Percentiles rank a stretch among this genome's conserved stretches.
phyloP scores from a whole-genome alignment of 2,888 invertebrate species.

The Penaeus monodon region DNA sequence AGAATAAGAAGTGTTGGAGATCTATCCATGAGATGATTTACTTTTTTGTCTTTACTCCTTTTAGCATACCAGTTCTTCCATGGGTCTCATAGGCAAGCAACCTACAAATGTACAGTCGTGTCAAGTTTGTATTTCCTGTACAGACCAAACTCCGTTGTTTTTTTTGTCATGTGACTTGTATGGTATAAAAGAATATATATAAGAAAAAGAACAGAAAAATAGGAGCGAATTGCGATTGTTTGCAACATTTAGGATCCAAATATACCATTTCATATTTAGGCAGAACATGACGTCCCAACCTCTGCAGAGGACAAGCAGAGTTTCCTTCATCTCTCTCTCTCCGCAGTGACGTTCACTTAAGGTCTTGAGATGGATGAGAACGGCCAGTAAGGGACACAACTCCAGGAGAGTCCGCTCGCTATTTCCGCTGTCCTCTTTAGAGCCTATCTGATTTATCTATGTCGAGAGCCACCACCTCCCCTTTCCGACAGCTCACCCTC shows the following conservation, averaged over 20 bases:
- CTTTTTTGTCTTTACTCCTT: slow-evolving; percentile 37
- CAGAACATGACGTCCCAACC: slow-evolving; percentile 37
- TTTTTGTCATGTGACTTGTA: slow-evolving; percentile 33
- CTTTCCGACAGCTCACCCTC: too few species aligned
- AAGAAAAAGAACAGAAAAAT: too few species aligned
- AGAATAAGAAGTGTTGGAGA: slow-evolving; percentile 10
- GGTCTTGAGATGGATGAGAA: slow-evolving; percentile 51
- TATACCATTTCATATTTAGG: slow-evolving; percentile 40
- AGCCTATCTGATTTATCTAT: not conserved
- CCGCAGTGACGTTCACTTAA: not conserved
- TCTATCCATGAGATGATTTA: slow-evolving; percentile 24
- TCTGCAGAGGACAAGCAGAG: slow-evolving; percentile 36
- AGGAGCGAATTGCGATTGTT: slow-evolving; percentile 23
- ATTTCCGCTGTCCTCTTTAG: not conserved
- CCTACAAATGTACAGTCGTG: slow-evolving; percentile 58
- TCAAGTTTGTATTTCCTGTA: slow-evolving; percentile 50
- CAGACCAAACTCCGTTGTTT: slow-evolving; percentile 48
- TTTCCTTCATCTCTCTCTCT: slow-evolving; percentile 18
- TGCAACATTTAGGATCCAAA: slow-evolving; percentile 31
- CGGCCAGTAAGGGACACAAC: slow-evolving; percentile 59
- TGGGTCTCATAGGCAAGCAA: slow-evolving; percentile 55
- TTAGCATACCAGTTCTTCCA: slow-evolving; percentile 61
- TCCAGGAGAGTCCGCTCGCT: slow-evolving; percentile 30
- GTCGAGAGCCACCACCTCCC: too few species aligned
- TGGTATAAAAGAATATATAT: slow-evolving; percentile 22